phyloP scores from a whole-genome alignment of 23 tunicate species.

The Clavelina lepadiformis region DNA sequence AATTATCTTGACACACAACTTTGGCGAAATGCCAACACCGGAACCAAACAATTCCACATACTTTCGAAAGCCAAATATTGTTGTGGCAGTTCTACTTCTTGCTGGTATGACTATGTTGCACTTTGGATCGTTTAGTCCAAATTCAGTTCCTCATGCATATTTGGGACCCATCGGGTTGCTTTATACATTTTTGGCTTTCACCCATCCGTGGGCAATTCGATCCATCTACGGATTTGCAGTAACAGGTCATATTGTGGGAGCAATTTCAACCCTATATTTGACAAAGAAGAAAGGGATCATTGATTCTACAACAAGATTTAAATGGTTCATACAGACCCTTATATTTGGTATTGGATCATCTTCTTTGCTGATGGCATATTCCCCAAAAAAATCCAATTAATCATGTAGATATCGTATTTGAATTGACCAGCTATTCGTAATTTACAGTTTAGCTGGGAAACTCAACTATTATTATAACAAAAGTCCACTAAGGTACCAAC shows the following conservation, averaged over 20 bases:
- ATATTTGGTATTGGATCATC: conserved; percentile 16
- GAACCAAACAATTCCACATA: no score
- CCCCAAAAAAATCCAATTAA: conserved; percentile 4
- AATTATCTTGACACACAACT: no score
- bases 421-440: no score
- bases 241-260: conserved; percentile 27
- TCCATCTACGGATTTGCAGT: conserved; percentile 8
- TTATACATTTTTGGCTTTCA: conserved; percentile 16
- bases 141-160: conserved; percentile 22
- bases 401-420: no score
- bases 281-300: conserved; percentile 27
- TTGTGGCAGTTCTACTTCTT: not conserved
- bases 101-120: conserved; percentile 27
- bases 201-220: conserved; percentile 11
- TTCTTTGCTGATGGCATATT: not conserved
- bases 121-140: conserved; percentile 19
- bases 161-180: conserved; percentile 41
- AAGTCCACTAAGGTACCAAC: no score
- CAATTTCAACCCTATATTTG: conserved; percentile 12
- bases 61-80: not conserved
- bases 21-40: no score
- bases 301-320: conserved; percentile 16
- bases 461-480: no score
- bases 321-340: conserved; percentile 30
- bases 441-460: no score